phyloP scores from a whole-genome alignment of 2,113 vertebrate genomes.

The Terrapene triunguis region DNA sequence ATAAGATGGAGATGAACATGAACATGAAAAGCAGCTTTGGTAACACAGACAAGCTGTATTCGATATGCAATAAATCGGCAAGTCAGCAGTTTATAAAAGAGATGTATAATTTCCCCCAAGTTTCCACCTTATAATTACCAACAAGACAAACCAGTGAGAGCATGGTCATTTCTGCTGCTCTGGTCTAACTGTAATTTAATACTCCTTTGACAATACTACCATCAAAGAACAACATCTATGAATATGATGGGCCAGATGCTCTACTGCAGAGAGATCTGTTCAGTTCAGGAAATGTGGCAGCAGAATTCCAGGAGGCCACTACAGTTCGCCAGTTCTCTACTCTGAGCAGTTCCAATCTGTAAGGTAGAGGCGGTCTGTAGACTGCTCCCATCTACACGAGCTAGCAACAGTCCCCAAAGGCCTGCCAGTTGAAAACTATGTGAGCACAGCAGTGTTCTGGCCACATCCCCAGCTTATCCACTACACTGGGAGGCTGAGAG shows the following conservation, averaged over 20 bases:
- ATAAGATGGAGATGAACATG: neutral
- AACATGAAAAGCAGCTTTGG: constrained; percentile 10
- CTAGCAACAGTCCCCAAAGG: neutral
- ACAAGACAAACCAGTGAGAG: neutral
- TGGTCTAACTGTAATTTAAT: neutral
- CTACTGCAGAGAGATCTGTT: neutral
- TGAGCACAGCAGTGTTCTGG: neutral
- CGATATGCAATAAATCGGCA: neutral
- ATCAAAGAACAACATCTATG: neutral
- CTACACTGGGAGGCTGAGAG: neutral
- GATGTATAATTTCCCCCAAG: neutral
- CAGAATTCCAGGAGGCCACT: neutral
- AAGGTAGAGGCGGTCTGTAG: neutral
- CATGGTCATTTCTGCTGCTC: neutral
- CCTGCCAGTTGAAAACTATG: neutral
- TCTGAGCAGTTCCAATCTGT: neutral
- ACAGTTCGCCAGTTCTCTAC: neutral
- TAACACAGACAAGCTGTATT: neutral
- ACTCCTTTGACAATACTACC: neutral
- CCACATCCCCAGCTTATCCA: neutral
- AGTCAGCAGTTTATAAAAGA: neutral
- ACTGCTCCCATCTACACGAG: neutral
- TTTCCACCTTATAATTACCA: neutral
- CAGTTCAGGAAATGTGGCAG: neutral
- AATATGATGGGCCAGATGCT: neutral